A percentile compares a stretch with the other conserved stretches of the same genome.
phyloP scores from a whole-genome alignment of 2,113 vertebrate species.

The Tenrec ecaudatus region DNA sequence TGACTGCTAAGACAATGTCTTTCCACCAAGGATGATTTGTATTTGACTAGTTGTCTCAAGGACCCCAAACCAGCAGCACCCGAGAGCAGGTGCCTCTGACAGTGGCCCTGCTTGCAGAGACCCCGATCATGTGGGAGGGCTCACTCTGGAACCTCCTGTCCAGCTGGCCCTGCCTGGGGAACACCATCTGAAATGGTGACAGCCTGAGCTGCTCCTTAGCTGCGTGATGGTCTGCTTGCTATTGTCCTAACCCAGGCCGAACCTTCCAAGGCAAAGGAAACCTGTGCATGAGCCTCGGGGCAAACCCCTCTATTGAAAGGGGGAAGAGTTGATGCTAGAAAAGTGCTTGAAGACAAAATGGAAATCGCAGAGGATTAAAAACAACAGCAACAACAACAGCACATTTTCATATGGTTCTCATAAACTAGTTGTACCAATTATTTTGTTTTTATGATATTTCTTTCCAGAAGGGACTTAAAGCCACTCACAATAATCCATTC shows the following conservation, averaged over 20 bases:
- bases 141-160: no score
- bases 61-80: background rate
- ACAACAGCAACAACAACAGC: background rate
- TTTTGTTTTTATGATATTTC: background rate
- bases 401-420: background rate
- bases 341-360: background rate
- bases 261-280: background rate
- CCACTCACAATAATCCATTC: background rate
- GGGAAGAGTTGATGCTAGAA: no score
- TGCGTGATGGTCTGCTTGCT: no score
- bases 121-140: no score
- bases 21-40: background rate
- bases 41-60: background rate
- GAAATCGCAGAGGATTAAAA: background rate
- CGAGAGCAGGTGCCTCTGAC: background rate
- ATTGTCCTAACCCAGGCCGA: background rate
- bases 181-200: background rate
- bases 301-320: background rate
- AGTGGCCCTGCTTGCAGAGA: no score
- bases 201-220: background rate
- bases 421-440: background rate
- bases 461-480: conserved; percentile 37
- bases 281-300: no score
- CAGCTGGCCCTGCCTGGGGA: background rate
- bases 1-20: background rate